Conservation (phyloP, 35 echinoderm and acorn worm genomes). For the Ptychodera flava region DNA sequence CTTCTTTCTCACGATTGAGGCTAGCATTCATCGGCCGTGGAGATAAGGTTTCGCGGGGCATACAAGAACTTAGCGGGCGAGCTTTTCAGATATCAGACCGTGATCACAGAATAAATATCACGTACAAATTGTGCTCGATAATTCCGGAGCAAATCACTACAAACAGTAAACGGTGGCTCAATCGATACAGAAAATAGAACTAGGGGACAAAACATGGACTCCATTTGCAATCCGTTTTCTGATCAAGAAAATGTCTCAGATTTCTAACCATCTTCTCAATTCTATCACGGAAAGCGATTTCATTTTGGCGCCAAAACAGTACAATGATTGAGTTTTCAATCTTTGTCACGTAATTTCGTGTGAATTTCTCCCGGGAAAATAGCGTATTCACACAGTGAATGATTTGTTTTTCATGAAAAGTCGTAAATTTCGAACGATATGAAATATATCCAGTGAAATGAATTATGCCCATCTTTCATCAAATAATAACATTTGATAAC, state of each 20-base stretch:
- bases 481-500: background rate
- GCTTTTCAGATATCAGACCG: too few species aligned
- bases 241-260: background rate
- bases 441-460: background rate
- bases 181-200: too few species aligned
- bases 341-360: background rate
- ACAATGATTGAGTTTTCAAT: background rate
- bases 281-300: background rate
- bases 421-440: background rate
- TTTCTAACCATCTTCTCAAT: background rate
- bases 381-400: background rate
- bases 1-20: too few species aligned
- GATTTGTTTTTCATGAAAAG: background rate
- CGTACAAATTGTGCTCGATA: too few species aligned
- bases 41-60: too few species aligned
- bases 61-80: too few species aligned
- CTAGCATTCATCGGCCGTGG: too few species aligned
- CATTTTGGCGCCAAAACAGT: background rate
- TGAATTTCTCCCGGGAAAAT: background rate
- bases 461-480: background rate
- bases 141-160: too few species aligned
- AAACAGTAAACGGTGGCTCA: too few species aligned
- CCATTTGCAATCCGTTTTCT: background rate
- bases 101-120: too few species aligned
- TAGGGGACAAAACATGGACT: too few species aligned